Base-by-base conservation (phyloP, 2,113 vertebrate genomes). In the Polypterus bichir region DNA sequence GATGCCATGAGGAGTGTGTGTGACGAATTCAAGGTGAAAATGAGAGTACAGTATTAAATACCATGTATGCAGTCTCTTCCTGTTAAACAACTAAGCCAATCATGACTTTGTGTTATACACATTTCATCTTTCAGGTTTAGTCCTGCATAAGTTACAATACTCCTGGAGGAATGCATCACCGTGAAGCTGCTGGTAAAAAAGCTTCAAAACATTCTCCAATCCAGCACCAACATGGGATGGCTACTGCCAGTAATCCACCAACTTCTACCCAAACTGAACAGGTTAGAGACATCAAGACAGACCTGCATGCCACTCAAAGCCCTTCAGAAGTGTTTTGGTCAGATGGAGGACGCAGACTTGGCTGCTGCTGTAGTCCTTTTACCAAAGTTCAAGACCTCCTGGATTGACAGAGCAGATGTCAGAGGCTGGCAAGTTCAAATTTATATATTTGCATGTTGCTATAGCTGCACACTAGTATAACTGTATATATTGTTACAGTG, bases 21-120 rank as follows among this genome's bases (percentile, higher is more conserved):
- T 44, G 58, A 63, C 60, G n/a, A 57, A 55, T 47, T 69, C 53
- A 63, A 60, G 47, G 57, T 66, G 45, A 62, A 60, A 69, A 66
- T 69, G 61, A 54, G 66, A 68, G 54, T 56, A 46, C 27, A 27
- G 27, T 27, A 27, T 27, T 27, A 27, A 27, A 27, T 27, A 7
- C 3, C 45, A 59, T 59, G 27, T 59, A 8, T 49, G 5, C 60
- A 4, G 9, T 60, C 8, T 60, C 8, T 51, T 1, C 47, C 10
- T 59, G 47, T 59, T 4, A 46, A n/a, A n/a, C n/a, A n/a, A n/a
- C n/a, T n/a, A n/a, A n/a, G n/a, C n/a, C n/a, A n/a, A n/a, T n/a
- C n/a, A n/a, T n/a, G n/a, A n/a, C n/a, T n/a, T n/a, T n/a, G n/a
- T n/a, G 27, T 27, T 27, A 27, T 27, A 27, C 27, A 27, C 27